Base-by-base conservation (phyloP, 53 echinoderm and acorn worm species). In the Antedon mediterranea region DNA sequence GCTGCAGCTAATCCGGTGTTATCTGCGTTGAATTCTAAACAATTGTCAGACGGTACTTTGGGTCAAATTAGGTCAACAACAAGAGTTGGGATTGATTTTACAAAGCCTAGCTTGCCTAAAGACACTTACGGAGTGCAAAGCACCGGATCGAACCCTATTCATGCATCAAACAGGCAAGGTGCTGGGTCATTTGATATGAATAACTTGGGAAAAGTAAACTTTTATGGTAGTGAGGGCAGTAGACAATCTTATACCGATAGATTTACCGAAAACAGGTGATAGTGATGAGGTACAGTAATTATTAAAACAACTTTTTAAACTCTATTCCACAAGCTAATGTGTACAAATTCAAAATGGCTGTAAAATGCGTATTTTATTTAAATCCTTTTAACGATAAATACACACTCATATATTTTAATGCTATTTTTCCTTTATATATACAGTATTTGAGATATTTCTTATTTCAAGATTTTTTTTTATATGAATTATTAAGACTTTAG, bases 121-220 rank as follows among this genome's bases (percentile, higher is more conserved):
- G 57, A 57, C 57, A 57, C 7, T 57, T 57, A 57, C 57, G 23
- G 57, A 23, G 57, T 57, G 57, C 57, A 57, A 23, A 57, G 14
- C 20, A 57, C 57, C 2, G 57, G 57, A 26, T 23, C 23, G 57
- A 57, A 57, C 23, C 23, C 57, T 11, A 1, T 2, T 15, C 20
- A 13, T 57, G 7, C 23, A 57, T 57, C 57, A 18, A 57, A 23
- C 23, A 57, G 57, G 23, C 57, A 6, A 11, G 57, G 57, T 57
- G 57, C 57, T 15, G 57, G 57, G 7, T 15, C 57, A 57, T 57
- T 90, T 43, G 87, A 87, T 43, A 82, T 90, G 78, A 90, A 87
- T 78, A 87, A 34, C 74, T 78, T 90, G 33, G 90, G 90, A 29
- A 82, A 84, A 5, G 78, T 79, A n/a, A 90, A 80, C 30, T 43